Evolutionary conservation across 2,888 invertebrate species (phyloP), one percentile per base, ranked within the genome.

Genomic region (Melinopterus prodromus): DNA sequence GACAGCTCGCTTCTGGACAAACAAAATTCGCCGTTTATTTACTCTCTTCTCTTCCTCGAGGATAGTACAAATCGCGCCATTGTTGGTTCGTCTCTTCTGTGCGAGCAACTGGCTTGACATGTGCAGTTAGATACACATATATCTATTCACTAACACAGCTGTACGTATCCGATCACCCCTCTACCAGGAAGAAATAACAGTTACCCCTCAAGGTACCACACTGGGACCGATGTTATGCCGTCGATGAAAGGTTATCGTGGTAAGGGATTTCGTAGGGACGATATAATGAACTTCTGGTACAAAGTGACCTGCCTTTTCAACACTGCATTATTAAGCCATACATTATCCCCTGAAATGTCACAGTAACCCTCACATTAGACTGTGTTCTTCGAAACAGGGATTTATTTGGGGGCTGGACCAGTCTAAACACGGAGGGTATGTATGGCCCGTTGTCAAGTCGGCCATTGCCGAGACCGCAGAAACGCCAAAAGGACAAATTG

Each of bases 271-370:
- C n/a, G 74, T n/a, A 74, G 86, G 88, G 88, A 87, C 86, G 87
- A 87, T 88, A 89, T 89, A 89, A 89, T 89, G 88, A 88, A 89
- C 87, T 89, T 88, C 74, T 87, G 86, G 88, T 88, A 89, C 88
- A 89, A 88, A 89, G 88, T 89, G 89, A 89, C 89, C 89, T 89
- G 89, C 89, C 89, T 89, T 89, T 89, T 89, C 89, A 89, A 89
- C 89, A 88, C 88, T 88, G 87, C 85, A 89, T 89, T 89, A 89
- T 89, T 89, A 89, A 89, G 88, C 89, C 87, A 87, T 89, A 88
- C 88, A 89, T 89, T 89, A 89, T 89, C 88, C 88, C 84, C 81
- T 35, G 37, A 74, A 85, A 87, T 87, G 88, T 88, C 87, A 88
- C 86, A 86, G 85, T 85, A 87, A 86, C 87, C 86, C 26, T 82